Base-by-base conservation (phyloP, 2,888 invertebrate genomes). In the Bruchidius siliquastri region DNA sequence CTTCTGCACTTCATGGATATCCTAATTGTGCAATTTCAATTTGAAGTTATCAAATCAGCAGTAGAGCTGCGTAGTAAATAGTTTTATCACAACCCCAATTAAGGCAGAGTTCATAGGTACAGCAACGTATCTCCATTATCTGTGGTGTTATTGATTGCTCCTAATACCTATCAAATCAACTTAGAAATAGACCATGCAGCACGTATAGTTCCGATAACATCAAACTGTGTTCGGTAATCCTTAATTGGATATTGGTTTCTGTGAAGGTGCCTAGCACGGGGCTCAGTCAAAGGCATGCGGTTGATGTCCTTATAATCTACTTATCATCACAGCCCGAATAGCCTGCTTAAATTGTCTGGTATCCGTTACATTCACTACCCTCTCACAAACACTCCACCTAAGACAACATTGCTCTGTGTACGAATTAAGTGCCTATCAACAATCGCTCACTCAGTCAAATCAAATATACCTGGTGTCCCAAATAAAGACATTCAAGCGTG, bases 181-280 rank as follows among this genome's bases (percentile, higher is more conserved):
- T 73, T 49, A 72, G 70, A 72, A 74, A 74, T 71, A 71, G 72
- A 67, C 71, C 73, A 73, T 71, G 67, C 21, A 74, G 74, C 73
- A 74, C 74, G 74, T 73, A 74, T 73, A 78, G 77, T 77, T 79
- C 76, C 80, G 81, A 80, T 81, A 80, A 77, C 79, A 80, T 79
- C 79, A 78, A 78, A 77, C 79, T 76, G 77, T 76, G 76, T 75
- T 77, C 76, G 76, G 78, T 81, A 81, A 81, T 81, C 80, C 80
- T 77, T 81, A 81, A 81, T 81, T 80, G 80, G 79, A 81, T 80
- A 80, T 80, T 77, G 80, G 80, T 79, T 81, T 77, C 79, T 78
- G 76, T 76, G 74, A 78, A 80, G 81, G 81, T 80, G 79, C 79
- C 80, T 79, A 80, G 79, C 79, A 76, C 76, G 73, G 75, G 72